phyloP scores from a whole-genome alignment of 2,888 invertebrate species.

The Liopterus haemorrhoidalis region DNA sequence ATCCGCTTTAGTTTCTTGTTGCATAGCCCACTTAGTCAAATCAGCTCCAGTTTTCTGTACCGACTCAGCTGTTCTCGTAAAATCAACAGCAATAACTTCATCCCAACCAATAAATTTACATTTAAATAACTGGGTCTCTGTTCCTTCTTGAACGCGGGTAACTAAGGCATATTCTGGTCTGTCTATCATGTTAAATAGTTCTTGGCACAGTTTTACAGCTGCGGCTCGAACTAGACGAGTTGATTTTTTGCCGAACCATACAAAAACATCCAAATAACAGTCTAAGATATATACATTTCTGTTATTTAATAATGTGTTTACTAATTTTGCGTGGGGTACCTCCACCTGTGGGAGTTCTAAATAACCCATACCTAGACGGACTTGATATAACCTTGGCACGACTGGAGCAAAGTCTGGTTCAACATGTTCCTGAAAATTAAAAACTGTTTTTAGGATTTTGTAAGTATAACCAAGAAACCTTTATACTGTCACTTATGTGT shows the following conservation, averaged over 20 bases:
- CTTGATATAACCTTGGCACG: constrained; percentile 80
- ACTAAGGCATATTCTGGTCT: constrained; percentile 83
- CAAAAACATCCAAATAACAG: constrained; percentile 88
- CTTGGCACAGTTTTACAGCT: constrained; percentile 93
- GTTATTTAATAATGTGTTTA: constrained; percentile 73
- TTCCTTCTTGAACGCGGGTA: constrained; percentile 85
- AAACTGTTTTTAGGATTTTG: constrained; percentile 37
- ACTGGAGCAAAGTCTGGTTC: constrained; percentile 58
- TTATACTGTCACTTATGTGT: too few relatives aligned
- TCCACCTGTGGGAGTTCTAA: constrained; percentile 93
- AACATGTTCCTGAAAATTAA: constrained; percentile 61
- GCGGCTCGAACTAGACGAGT: constrained; percentile 91
- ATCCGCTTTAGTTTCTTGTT: constrained; percentile 89
- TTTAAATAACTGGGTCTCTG: constrained; percentile 87
- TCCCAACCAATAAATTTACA: constrained; percentile 97
- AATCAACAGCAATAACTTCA: constrained; percentile 98
- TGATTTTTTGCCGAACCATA: constrained; percentile 98
- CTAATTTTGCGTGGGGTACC: constrained; percentile 67
- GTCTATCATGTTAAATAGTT: constrained; percentile 90
- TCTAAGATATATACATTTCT: constrained; percentile 95
- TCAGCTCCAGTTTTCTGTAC: constrained; percentile 95
- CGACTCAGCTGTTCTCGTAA: constrained; percentile 95
- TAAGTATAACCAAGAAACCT: constrained; percentile 8
- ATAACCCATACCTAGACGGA: constrained; percentile 97
- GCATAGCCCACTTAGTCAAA: constrained; percentile 83